Base-by-base conservation (phyloP, 2,113 vertebrate species). In the Oreochromis spilurus region DNA sequence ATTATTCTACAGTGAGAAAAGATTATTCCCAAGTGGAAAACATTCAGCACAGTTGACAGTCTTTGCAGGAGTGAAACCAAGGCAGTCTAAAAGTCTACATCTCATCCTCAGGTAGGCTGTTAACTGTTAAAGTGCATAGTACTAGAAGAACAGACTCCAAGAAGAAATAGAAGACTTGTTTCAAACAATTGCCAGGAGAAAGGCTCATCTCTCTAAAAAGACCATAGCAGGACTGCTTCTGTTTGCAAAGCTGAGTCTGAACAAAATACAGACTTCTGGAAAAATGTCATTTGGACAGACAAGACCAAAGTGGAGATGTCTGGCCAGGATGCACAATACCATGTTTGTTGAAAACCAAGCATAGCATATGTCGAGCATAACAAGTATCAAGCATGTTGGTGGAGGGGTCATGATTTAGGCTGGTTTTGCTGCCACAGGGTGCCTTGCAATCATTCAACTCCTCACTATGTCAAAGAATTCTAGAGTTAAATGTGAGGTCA, bases 351-450 rank as follows among this genome's bases (percentile, higher is more conserved):
- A 67, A 67, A 62, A 34, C 58, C 58, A 62, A 0, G 16, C 58
- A 19, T 34, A 62, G 58, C 58, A 34, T 62, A 7, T 62, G 9
- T 62, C 0, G 0, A 19, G 16, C 9, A 62, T 36, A 67, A 0
- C 4, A 67, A 40, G 34, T 21, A 21, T 14, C 34, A 40, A 67
- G 34, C 60, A 1, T 21, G 34, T 13, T 21, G 34, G 62, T 67
- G 11, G 34, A 67, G 1, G 1, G 1, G 34, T 19, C 34, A 8
- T 40, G 19, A 67, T 21, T 21, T 67, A 40, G 62, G 36, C 7
- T 67, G 1, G 19, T 40, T 67, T 38, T 67, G 11, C 34, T 21
- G 19, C 36, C 62, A 40, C 4, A 40, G 10, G 38, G 10, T 4
- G 4, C 38, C 38, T 1, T 40, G 62, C 36, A 67, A 40, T 40